Conservation (phyloP, 2,113 vertebrate species). For the Typhlomys cinereus region DNA sequence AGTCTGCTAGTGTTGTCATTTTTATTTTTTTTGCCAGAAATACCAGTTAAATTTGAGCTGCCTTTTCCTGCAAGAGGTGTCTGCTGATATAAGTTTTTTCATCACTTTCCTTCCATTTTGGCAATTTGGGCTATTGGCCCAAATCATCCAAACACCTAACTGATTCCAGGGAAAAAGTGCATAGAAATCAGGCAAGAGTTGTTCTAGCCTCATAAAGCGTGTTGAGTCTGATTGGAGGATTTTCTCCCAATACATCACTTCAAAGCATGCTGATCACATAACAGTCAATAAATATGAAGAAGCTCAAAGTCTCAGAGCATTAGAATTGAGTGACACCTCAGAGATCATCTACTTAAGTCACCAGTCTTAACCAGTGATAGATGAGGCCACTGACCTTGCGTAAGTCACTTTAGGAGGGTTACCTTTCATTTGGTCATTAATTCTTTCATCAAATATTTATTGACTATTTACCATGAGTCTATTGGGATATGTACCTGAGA, state of each 20-base stretch:
- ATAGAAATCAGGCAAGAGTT: neutral
- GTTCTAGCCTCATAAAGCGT: neutral
- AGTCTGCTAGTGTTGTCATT: neutral
- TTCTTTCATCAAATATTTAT: conserved; percentile 68
- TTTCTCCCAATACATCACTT: conserved; percentile 1
- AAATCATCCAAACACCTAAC: neutral
- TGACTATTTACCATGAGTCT: conserved; percentile 36
- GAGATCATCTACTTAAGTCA: neutral
- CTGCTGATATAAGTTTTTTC: neutral
- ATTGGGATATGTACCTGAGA: conserved; percentile 2
- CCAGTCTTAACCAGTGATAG: neutral
- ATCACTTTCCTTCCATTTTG: neutral
- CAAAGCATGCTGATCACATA: conserved; percentile 35
- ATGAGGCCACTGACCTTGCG: conserved; percentile 1
- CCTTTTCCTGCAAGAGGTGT: neutral
- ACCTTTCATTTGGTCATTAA: conserved; percentile 50
- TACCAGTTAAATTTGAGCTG: neutral
- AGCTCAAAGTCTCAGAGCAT: neutral
- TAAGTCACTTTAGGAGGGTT: conserved; percentile 24
- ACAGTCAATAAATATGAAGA: conserved; percentile 36
- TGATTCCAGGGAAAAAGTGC: neutral
- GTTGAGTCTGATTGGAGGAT: neutral
- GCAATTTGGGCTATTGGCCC: neutral
- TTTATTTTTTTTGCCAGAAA: conserved; percentile 8
- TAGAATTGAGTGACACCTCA: neutral